phyloP scores from a whole-genome alignment of 2,888 invertebrate species.

The Eupithecia inturbata region DNA sequence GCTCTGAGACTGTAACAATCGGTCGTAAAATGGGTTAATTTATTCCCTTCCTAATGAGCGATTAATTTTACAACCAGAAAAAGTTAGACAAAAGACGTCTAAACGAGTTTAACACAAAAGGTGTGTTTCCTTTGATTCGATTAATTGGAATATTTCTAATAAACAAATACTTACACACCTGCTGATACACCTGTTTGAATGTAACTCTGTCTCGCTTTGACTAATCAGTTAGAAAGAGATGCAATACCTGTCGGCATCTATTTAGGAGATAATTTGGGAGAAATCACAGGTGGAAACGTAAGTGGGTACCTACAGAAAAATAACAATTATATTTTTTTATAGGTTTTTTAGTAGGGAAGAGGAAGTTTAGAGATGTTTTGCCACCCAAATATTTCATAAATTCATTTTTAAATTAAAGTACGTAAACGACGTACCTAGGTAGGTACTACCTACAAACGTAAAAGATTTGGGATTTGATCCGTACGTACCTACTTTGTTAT shows the following conservation, averaged over 20 bases:
- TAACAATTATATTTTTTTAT: slow-evolving; percentile 7
- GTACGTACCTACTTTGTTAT: no score
- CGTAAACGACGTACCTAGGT: no score
- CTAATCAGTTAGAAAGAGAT: slow-evolving; percentile 44
- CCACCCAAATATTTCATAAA: no score
- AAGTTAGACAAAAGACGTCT: slow-evolving; percentile 33
- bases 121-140: slow-evolving; percentile 44
- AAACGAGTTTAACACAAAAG: slow-evolving; percentile 42
- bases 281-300: slow-evolving; percentile 9
- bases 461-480: no score
- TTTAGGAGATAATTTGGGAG: slow-evolving; percentile 9
- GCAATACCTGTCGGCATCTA: slow-evolving; percentile 15
- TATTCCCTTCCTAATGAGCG: slow-evolving; percentile 47
- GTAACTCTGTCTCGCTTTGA: slow-evolving; percentile 22
- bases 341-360: neutral
- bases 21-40: neutral
- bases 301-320: neutral
- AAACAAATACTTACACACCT: slow-evolving; percentile 75
- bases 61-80: slow-evolving; percentile 43
- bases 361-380: neutral
- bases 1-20: neutral
- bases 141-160: slow-evolving; percentile 67
- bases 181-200: slow-evolving; percentile 61
- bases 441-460: neutral
- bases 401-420: no score